A percentile compares a stretch with the other conserved stretches of the same genome.
Evolutionary conservation across 1,140 invertebrate species (phyloP).

Genomic region (Medauroidea extradentata): DNA sequence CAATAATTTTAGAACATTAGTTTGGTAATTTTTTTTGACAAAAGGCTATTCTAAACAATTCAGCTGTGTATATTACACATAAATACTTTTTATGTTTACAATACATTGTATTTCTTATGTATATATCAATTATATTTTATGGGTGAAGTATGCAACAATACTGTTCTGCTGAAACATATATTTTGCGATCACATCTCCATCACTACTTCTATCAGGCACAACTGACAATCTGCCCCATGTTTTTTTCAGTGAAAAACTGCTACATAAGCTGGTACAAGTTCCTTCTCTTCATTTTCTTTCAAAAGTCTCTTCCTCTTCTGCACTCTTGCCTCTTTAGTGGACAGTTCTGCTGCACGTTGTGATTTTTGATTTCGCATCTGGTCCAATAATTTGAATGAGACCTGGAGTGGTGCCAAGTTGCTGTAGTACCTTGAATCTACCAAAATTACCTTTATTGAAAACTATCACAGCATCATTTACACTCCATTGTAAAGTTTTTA

Average conservation of each 20-base stretch:
- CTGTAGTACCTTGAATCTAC: conserved; percentile 12
- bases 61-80: no score
- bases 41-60: no score
- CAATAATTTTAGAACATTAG: no score
- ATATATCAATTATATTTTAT: no score
- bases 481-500: conserved; percentile 9
- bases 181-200: no score
- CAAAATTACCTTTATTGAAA: conserved; percentile 17
- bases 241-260: not conserved
- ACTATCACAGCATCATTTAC: conserved; percentile 10
- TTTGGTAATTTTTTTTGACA: no score
- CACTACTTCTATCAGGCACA: no score
- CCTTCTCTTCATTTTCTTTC: not conserved
- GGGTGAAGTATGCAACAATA: no score
- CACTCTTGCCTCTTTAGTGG: not conserved
- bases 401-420: not conserved
- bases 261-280: not conserved
- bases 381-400: not conserved
- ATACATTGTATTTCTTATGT: no score
- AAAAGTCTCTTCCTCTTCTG: not conserved
- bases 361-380: not conserved
- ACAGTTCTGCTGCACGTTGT: not conserved
- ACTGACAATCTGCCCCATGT: no score
- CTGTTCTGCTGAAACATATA: no score
- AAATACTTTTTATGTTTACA: no score